phyloP scores from a whole-genome alignment of 2,888 invertebrate genomes.

The Lithosia quadra region DNA sequence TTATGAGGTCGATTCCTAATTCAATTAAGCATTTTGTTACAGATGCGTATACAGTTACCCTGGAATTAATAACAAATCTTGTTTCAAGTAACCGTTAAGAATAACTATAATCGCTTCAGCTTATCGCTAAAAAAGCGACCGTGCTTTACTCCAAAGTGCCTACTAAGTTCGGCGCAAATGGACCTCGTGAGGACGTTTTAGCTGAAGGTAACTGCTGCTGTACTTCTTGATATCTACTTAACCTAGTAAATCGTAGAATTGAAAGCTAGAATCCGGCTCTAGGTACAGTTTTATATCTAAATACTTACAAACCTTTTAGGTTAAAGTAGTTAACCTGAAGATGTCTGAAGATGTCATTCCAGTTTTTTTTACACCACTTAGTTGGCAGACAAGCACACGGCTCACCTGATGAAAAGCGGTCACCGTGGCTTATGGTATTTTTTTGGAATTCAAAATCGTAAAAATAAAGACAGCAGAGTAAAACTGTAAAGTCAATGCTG shows the following conservation, averaged over 20 bases:
- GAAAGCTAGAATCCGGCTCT: not conserved
- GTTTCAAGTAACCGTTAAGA: not conserved
- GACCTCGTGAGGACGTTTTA: constrained; percentile 26
- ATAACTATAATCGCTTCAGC: not conserved
- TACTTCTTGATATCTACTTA: constrained; percentile 12
- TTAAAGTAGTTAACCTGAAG: not conserved
- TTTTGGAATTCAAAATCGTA: too few relatives aligned
- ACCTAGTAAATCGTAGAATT: constrained; percentile 1
- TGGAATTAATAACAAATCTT: too few relatives aligned
- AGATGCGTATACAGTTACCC: too few relatives aligned
- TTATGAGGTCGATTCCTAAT: too few relatives aligned
- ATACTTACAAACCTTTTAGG: not conserved
- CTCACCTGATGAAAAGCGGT: too few relatives aligned
- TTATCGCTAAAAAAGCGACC: constrained; percentile 27
- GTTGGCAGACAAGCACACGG: too few relatives aligned
- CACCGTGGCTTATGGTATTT: too few relatives aligned
- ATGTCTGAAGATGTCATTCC: too few relatives aligned
- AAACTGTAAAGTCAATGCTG: too few relatives aligned
- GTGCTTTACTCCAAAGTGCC: constrained; percentile 11
- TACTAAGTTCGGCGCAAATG: constrained; percentile 24
- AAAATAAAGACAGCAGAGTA: too few relatives aligned
- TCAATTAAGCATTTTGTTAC: too few relatives aligned
- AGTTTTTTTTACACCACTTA: too few relatives aligned
- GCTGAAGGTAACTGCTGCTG: constrained; percentile 24
- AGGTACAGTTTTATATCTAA: not conserved